Percentiles rank a stretch among this genome's conserved stretches.
Conservation (phyloP, 1,140 invertebrate genomes). For the Andricus grossulariae region DNA sequence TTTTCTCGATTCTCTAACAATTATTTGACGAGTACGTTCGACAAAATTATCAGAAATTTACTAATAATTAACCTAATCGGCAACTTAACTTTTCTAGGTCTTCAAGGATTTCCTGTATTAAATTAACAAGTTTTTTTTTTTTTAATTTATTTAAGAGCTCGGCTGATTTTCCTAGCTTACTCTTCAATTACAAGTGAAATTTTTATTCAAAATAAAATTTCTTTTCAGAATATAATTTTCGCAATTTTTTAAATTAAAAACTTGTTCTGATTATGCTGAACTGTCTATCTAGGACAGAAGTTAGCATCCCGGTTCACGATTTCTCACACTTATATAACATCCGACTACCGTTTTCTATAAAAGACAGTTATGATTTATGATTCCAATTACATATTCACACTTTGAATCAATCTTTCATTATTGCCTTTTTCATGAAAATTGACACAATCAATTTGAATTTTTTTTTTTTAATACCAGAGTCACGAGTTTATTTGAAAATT, state of each 20-base stretch:
- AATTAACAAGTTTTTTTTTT: too few species aligned
- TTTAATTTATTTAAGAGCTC: too few species aligned
- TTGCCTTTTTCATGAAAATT: background rate
- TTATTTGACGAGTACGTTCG: too few species aligned
- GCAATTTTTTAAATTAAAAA: background rate
- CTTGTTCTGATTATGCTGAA: background rate
- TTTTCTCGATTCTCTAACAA: too few species aligned
- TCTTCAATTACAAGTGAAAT: too few species aligned
- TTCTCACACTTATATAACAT: slow-evolving; percentile 48
- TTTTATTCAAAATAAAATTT: too few species aligned
- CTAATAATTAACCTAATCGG: too few species aligned
- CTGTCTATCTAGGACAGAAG: background rate
- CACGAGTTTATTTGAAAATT: too few species aligned
- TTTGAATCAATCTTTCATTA: slow-evolving; percentile 1
- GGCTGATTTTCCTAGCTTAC: too few species aligned
- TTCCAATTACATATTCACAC: slow-evolving; percentile 10
- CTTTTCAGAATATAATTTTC: background rate
- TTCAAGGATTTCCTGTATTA: too few species aligned
- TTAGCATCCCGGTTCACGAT: slow-evolving; percentile 45
- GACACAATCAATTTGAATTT: background rate
- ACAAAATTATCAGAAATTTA: too few species aligned
- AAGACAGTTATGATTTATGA: slow-evolving; percentile 26
- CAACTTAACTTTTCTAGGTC: too few species aligned
- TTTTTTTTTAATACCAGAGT: background rate
- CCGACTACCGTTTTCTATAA: slow-evolving; percentile 18